Conservation (phyloP, 2,888 invertebrate species). For the Clepsis dumicolana region DNA sequence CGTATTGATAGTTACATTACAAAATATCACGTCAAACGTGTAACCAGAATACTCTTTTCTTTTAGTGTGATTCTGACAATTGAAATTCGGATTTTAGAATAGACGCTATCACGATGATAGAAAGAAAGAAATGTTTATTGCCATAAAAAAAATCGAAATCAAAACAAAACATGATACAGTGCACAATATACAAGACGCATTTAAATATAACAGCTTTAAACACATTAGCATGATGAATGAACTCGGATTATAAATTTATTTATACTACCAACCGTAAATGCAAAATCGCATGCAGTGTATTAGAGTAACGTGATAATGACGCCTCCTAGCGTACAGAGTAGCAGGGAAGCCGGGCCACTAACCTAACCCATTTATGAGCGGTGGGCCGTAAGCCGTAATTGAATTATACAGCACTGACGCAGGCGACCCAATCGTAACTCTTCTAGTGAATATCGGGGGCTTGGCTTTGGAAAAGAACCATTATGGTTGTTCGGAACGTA, state of each 20-base stretch:
- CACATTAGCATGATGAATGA: too few species aligned
- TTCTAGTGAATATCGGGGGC: slow-evolving; percentile 32
- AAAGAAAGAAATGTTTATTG: too few species aligned
- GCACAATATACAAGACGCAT: too few species aligned
- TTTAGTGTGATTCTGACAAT: neutral
- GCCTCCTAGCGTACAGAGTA: slow-evolving; percentile 50
- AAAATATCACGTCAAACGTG: neutral
- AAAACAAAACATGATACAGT: too few species aligned
- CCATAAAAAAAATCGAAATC: too few species aligned
- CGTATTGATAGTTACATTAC: too few species aligned
- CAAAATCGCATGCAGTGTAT: too few species aligned
- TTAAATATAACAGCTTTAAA: too few species aligned
- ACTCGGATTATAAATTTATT: too few species aligned
- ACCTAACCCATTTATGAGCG: slow-evolving; percentile 75
- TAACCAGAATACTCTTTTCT: neutral
- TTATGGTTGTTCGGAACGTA: neutral
- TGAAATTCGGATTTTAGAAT: neutral
- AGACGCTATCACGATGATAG: neutral
- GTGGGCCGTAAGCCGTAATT: slow-evolving; percentile 72
- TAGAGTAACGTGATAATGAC: slow-evolving; percentile 61
- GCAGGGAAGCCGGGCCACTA: slow-evolving; percentile 70
- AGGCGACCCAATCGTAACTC: slow-evolving; percentile 42
- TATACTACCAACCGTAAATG: too few species aligned
- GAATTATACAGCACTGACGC: slow-evolving; percentile 65
- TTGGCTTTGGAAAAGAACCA: slow-evolving; percentile 21